Percentiles rank a stretch among this genome's conserved stretches.
Conservation (phyloP, 1,140 invertebrate genomes). For the Drosophila tsacasi region DNA sequence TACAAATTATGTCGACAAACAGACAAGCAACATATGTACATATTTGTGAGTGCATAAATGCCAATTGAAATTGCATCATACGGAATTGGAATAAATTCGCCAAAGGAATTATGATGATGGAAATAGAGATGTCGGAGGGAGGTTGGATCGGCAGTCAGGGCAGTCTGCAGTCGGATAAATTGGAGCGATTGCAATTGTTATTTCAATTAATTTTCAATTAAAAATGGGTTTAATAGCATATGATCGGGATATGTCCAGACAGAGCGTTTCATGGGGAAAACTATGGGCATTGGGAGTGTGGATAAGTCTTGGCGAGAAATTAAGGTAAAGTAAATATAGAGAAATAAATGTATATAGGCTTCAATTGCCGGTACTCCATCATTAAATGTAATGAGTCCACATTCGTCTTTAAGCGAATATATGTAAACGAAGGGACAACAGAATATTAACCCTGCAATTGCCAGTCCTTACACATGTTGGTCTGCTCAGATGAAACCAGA, state of each 20-base stretch:
- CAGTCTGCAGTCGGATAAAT: slow-evolving; percentile 35
- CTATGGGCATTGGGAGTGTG: background rate
- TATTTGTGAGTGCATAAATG: slow-evolving; percentile 10
- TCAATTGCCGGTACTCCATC: too few species aligned
- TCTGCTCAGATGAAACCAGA: slow-evolving; percentile 2
- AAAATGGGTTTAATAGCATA: slow-evolving; percentile 67
- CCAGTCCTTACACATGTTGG: slow-evolving; percentile 3
- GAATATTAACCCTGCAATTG: background rate
- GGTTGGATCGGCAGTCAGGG: background rate
- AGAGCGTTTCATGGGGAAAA: background rate
- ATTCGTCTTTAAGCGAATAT: background rate
- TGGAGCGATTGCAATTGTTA: slow-evolving; percentile 73
- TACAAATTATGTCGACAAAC: slow-evolving; percentile 37
- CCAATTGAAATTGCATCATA: slow-evolving; percentile 43
- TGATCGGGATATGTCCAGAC: background rate
- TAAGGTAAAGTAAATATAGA: background rate
- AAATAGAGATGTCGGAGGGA: slow-evolving; percentile 18
- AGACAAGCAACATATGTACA: slow-evolving; percentile 15
- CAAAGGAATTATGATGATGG: slow-evolving; percentile 54
- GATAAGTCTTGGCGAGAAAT: too few species aligned
- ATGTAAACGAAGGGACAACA: background rate
- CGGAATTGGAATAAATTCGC: slow-evolving; percentile 64
- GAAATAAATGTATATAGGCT: too few species aligned
- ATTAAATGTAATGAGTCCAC: background rate
- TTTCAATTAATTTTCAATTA: slow-evolving; percentile 80